Evolutionary conservation across 2,888 invertebrate species (phyloP).

Genomic region (Polietes domitor): DNA sequence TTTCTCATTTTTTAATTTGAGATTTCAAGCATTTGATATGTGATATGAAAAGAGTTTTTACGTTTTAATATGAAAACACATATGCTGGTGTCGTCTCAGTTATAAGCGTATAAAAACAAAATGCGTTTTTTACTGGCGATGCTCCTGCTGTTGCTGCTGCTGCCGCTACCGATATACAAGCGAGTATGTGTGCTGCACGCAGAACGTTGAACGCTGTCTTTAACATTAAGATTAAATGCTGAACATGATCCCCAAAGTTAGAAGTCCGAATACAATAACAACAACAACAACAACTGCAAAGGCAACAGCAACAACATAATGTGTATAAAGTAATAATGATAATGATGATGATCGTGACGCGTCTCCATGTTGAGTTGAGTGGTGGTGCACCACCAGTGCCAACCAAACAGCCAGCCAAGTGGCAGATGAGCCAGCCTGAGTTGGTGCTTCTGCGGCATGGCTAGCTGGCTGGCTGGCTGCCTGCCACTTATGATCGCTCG

Average conservation of each 20-base stretch:
- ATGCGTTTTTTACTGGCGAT: conserved; percentile 7
- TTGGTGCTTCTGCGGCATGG: conserved; percentile 41
- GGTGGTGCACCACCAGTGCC: conserved; percentile 40
- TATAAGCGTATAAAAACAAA: not conserved
- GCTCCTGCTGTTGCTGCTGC: too few relatives aligned
- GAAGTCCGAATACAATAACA: not conserved
- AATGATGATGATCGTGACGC: conserved; percentile 64
- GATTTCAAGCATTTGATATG: conserved; percentile 18
- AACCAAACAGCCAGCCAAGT: conserved; percentile 13
- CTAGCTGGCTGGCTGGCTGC: conserved; percentile 35
- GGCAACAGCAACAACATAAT: conserved; percentile 34
- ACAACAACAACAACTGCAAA: conserved; percentile 32
- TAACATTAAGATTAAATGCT: conserved; percentile 55
- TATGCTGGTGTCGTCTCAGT: not conserved
- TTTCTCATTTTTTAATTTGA: conserved; percentile 2
- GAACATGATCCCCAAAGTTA: conserved; percentile 46
- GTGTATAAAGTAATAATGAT: conserved; percentile 52
- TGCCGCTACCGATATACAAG: not conserved
- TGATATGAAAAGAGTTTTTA: conserved; percentile 9
- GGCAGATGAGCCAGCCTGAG: not conserved
- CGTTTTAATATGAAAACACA: conserved; percentile 1
- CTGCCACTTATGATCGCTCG: conserved; percentile 35
- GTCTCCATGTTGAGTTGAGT: conserved; percentile 28
- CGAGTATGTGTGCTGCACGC: not conserved
- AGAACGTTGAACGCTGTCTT: conserved; percentile 1